Percentiles rank a stretch among this genome's conserved stretches.
These are phyloP conservation scores for Macrosoma leucophasiata DNA, from an alignment of 2,888 invertebrate species.

Conservation along the genomic window DNA sequence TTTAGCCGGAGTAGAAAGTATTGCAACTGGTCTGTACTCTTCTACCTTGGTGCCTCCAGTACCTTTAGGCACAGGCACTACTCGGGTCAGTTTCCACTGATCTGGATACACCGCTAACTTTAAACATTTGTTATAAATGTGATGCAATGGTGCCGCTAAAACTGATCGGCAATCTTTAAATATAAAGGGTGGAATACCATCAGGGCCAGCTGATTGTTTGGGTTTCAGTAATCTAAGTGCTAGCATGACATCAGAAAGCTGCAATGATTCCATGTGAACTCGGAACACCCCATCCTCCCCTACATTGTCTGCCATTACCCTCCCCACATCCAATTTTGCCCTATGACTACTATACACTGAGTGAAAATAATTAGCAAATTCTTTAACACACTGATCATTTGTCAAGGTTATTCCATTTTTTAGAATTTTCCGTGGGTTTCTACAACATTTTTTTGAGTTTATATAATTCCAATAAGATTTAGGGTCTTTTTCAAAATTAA, in stretches of 20 bases:
- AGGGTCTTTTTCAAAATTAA: neutral
- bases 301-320: conserved; percentile 1
- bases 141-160: conserved; percentile 9
- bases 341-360: conserved; percentile 3
- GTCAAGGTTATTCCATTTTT: neutral
- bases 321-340: conserved; percentile 2
- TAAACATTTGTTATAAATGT: conserved; percentile 13
- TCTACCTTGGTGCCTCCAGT: conserved; percentile 3
- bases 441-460: neutral
- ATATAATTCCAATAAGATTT: conserved; percentile 4
- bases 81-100: conserved; percentile 14
- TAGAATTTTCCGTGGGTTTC: neutral
- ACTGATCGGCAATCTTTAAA: conserved; percentile 11
- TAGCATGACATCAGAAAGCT: neutral
- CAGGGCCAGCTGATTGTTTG: conserved; percentile 17
- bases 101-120: conserved; percentile 5
- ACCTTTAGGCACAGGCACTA: conserved; percentile 15
- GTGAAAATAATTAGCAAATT: neutral
- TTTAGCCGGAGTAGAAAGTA: conserved; percentile 8
- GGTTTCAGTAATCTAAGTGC: conserved; percentile 9
- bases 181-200: conserved; percentile 18
- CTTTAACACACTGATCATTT: neutral
- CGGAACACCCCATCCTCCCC: neutral
- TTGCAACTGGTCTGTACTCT: conserved; percentile 9
- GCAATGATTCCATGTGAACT: neutral